A percentile compares a stretch with the other conserved stretches of the same genome.
These are phyloP conservation scores for Therioaphis trifolii DNA, from an alignment of 2,888 invertebrate species.

Conservation along the genomic window DNA sequence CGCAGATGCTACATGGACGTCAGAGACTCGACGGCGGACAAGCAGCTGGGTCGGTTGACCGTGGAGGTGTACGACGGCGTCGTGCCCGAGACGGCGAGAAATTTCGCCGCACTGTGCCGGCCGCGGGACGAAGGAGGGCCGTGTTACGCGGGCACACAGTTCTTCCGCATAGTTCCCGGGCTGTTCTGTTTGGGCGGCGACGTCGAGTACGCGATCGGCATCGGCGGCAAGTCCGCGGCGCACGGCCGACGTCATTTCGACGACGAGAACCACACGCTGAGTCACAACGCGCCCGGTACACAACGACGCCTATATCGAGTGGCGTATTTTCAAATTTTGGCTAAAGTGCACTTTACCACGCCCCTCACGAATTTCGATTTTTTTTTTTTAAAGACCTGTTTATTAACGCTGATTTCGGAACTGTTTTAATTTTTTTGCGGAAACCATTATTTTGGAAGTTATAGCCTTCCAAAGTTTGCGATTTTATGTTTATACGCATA, in stretches of 20 bases:
- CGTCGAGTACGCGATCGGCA: slow-evolving; percentile 28
- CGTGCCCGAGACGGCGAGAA: slow-evolving; percentile 23
- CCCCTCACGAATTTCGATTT: too few species aligned
- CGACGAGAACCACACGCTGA: slow-evolving; percentile 28
- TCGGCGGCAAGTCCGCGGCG: not conserved
- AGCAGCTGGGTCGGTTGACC: not conserved
- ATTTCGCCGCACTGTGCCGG: slow-evolving; percentile 3
- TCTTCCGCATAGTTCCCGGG: slow-evolving; percentile 25
- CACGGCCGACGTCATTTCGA: slow-evolving; percentile 11
- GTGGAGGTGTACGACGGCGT: slow-evolving; percentile 30
- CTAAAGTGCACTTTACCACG: not conserved
- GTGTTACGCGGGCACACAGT: not conserved
- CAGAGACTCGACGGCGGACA: not conserved
- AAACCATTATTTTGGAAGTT: too few species aligned
- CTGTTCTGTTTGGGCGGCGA: slow-evolving; percentile 46
- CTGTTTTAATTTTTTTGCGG: too few species aligned
- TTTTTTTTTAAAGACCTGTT: too few species aligned
- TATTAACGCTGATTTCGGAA: too few species aligned
- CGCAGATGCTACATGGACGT: slow-evolving; percentile 38
- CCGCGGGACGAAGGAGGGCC: not conserved
- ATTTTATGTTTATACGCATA: too few species aligned
- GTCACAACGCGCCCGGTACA: slow-evolving; percentile 38
- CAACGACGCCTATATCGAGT: not conserved
- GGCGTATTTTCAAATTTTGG: not conserved
- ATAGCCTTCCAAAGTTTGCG: too few species aligned